A percentile compares a stretch with the other conserved stretches of the same genome.
Conservation (phyloP, 64 coral and sea anemone species). For the Orbicella faveolata region DNA sequence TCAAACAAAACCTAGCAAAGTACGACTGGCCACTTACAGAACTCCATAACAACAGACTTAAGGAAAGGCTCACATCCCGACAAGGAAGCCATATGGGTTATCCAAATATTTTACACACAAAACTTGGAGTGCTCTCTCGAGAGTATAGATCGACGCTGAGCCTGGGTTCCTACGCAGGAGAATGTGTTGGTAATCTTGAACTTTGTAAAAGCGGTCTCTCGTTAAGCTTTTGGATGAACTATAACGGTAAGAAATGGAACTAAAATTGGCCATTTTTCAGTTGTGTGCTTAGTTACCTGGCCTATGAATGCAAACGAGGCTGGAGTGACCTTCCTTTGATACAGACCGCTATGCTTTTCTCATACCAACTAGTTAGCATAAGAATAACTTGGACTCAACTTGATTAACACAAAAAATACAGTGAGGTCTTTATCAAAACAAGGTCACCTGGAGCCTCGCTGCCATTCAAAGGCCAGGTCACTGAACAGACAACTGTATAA, state of each 20-base stretch:
- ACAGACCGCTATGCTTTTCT: too few relatives aligned
- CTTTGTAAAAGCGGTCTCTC: constrained; percentile 16
- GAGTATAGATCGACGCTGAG: not conserved
- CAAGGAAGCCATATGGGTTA: too few relatives aligned
- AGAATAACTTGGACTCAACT: too few relatives aligned
- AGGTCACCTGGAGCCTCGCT: not conserved
- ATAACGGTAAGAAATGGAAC: not conserved
- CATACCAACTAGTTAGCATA: too few relatives aligned
- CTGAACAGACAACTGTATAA: too few relatives aligned
- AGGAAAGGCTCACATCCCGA: not conserved
- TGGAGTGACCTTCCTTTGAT: too few relatives aligned
- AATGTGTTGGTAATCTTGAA: not conserved
- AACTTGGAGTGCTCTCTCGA: not conserved
- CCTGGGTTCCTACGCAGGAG: not conserved
- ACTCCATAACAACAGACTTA: not conserved
- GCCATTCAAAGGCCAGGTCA: too few relatives aligned
- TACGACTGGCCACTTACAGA: constrained; percentile 9
- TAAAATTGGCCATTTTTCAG: not conserved
- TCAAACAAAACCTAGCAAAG: not conserved
- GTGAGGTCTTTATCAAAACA: not conserved
- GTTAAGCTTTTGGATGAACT: constrained; percentile 26
- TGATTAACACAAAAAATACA: too few relatives aligned
- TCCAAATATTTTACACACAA: not conserved
- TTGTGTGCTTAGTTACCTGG: not conserved
- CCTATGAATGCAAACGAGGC: too few relatives aligned